phyloP scores from a whole-genome alignment of 2,113 vertebrate genomes.

The Anguilla japonica region DNA sequence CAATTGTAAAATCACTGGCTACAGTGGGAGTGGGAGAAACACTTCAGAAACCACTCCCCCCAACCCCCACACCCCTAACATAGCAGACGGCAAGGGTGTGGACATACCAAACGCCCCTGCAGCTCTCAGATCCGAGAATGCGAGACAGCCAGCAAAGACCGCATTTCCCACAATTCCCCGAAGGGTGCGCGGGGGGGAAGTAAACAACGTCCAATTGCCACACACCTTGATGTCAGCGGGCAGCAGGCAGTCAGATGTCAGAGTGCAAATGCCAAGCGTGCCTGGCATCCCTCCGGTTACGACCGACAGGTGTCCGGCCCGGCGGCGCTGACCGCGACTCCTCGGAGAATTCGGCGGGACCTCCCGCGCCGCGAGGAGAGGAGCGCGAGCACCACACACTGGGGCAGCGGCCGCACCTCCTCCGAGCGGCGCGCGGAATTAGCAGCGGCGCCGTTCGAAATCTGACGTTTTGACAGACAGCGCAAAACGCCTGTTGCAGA shows the following conservation, averaged over 20 bases:
- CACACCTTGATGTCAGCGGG: not conserved
- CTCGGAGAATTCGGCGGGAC: constrained; percentile 4
- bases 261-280: constrained; percentile 36
- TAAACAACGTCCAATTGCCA: constrained; percentile 2
- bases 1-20: not conserved
- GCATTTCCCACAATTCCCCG: not conserved
- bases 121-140: not conserved
- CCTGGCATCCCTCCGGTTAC: constrained; percentile 58
- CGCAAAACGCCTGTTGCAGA: not conserved
- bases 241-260: constrained; percentile 23
- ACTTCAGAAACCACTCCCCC: not conserved
- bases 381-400: constrained; percentile 17
- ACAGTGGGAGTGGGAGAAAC: not conserved
- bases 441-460: not conserved
- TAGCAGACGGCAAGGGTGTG: not conserved
- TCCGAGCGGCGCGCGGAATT: not conserved
- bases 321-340: constrained; percentile 23
- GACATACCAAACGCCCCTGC: not conserved
- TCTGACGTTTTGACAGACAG: not conserved
- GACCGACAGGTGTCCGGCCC: constrained; percentile 64
- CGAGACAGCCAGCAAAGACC: not conserved
- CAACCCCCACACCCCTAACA: not conserved
- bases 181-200: not conserved
- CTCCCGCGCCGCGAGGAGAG: not conserved
- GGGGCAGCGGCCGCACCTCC: not conserved